Evolutionary conservation across 2,888 invertebrate genomes (phyloP).

Genomic region (Platypus cylindrus): DNA sequence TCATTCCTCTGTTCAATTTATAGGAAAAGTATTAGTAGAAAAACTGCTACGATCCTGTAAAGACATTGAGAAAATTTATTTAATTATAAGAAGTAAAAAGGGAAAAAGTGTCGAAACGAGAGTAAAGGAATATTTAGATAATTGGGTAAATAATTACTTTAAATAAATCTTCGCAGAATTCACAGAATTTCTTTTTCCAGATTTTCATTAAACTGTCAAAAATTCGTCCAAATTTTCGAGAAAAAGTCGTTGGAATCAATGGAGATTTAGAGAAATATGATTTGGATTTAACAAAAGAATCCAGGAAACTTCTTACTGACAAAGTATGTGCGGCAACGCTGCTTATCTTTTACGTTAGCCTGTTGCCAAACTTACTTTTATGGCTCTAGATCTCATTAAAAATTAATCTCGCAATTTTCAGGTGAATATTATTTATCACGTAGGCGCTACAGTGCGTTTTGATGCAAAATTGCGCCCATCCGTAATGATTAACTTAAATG

Average conservation of each 20-base stretch:
- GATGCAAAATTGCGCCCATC: conserved; percentile 55
- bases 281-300: conserved; percentile 38
- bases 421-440: conserved; percentile 52
- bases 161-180: too few species aligned
- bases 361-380: too few species aligned
- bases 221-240: conserved; percentile 39
- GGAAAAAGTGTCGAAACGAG: conserved; percentile 20
- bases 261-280: conserved; percentile 40
- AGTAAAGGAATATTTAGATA: conserved; percentile 42
- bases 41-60: conserved; percentile 20
- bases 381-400: too few species aligned
- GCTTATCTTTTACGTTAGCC: too few species aligned
- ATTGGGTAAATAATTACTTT: conserved; percentile 40
- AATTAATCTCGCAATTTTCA: too few species aligned
- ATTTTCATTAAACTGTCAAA: conserved; percentile 27
- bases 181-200: too few species aligned
- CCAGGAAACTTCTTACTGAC: conserved; percentile 30
- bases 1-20: too few species aligned
- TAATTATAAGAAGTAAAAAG: conserved; percentile 24
- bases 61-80: conserved; percentile 25
- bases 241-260: conserved; percentile 43
- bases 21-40: conserved; percentile 3
- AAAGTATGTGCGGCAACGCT: conserved; percentile 41
- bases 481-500: conserved; percentile 51
- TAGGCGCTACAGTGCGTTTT: conserved; percentile 61